These are phyloP conservation scores for Spodoptera littoralis DNA, from an alignment of 2,888 invertebrate species.

Conservation along the genomic window DNA sequence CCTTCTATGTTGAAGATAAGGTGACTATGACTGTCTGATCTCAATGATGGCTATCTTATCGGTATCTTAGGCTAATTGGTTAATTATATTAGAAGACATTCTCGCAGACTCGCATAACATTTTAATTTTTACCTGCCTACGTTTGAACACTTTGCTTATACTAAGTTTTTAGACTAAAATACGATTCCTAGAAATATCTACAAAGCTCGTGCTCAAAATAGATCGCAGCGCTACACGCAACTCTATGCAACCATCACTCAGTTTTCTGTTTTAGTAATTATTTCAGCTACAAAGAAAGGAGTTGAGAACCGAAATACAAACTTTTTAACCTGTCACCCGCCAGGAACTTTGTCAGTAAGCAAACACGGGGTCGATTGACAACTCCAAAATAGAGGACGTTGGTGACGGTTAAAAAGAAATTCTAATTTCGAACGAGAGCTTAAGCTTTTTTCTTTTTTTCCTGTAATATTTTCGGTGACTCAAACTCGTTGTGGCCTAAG, in stretches of 20 bases:
- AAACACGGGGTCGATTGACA: constrained; percentile 76
- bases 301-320: constrained; percentile 59
- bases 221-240: constrained; percentile 26
- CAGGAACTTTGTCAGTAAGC: constrained; percentile 66
- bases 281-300: constrained; percentile 51
- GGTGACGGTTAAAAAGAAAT: constrained; percentile 66
- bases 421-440: constrained; percentile 75
- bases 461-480: constrained; percentile 62
- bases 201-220: constrained; percentile 31
- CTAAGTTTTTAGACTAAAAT: constrained; percentile 41
- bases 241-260: constrained; percentile 25
- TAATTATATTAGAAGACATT: no score
- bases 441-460: constrained; percentile 58
- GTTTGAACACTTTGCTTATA: constrained; percentile 2
- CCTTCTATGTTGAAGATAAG: constrained; percentile 4
- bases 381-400: constrained; percentile 77
- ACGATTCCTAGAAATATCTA: constrained; percentile 31
- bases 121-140: no score
- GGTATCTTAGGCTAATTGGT: constrained; percentile 21
- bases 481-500: constrained; percentile 40
- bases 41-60: constrained; percentile 24
- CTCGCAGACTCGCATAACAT: no score
- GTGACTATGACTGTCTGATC: background rate
- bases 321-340: constrained; percentile 63
- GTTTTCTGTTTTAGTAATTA: constrained; percentile 36